phyloP scores from a whole-genome alignment of 1,140 invertebrate genomes.

The Cyclina sinensis region DNA sequence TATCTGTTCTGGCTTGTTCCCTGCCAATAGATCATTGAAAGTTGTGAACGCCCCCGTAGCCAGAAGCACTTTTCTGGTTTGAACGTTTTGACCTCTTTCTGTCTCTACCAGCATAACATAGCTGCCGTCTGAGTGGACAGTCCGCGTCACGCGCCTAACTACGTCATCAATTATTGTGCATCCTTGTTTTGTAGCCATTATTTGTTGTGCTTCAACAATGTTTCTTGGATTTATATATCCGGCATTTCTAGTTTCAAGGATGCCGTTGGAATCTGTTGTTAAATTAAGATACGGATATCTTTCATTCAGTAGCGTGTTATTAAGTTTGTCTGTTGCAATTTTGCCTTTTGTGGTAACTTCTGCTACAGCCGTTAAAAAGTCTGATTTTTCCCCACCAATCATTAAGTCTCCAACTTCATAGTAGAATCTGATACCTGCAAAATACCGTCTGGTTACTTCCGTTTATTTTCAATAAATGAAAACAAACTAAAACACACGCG shows the following conservation, averaged over 20 bases:
- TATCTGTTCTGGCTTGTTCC: neutral
- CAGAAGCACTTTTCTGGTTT: slow-evolving; percentile 65
- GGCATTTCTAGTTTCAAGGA: slow-evolving; percentile 57
- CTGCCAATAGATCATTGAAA: slow-evolving; percentile 66
- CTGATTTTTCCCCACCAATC: slow-evolving; percentile 28
- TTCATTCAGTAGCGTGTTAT: neutral
- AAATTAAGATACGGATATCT: slow-evolving; percentile 69
- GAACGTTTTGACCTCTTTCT: slow-evolving; percentile 48
- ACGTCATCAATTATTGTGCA: slow-evolving; percentile 66
- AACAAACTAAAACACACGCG: no score
- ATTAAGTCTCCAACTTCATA: slow-evolving; percentile 71
- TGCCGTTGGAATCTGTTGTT: slow-evolving; percentile 19
- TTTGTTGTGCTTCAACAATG: slow-evolving; percentile 67
- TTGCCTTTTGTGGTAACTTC: neutral
- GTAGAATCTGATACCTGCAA: slow-evolving; percentile 74
- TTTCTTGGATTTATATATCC: slow-evolving; percentile 74
- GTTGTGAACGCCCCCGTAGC: slow-evolving; percentile 76
- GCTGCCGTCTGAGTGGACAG: slow-evolving; percentile 14
- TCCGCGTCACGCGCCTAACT: slow-evolving; percentile 25
- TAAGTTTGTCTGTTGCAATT: neutral
- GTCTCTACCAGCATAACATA: slow-evolving; percentile 68
- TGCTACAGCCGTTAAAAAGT: slow-evolving; percentile 35
- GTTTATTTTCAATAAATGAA: no score
- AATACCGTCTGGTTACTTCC: neutral
- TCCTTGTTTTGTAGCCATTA: slow-evolving; percentile 50